phyloP scores from a whole-genome alignment of 2,797 vertebrate species.

The Chaetophractus vellerosus region DNA sequence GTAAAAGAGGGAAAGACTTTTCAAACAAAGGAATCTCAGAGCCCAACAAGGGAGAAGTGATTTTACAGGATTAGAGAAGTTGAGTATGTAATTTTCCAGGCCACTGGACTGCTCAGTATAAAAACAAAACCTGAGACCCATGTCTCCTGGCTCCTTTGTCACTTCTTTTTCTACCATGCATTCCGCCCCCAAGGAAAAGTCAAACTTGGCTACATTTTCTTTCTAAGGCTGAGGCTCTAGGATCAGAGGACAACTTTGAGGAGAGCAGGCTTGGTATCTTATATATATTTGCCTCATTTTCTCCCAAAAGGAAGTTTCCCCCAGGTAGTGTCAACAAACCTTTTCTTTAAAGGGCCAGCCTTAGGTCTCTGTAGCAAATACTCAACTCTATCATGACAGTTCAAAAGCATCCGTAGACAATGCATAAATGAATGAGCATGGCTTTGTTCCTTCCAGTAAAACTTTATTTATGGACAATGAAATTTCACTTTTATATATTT shows the following conservation, averaged over 20 bases:
- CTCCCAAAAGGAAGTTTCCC: neutral
- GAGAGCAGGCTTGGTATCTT: neutral
- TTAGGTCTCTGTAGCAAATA: conserved; percentile 1
- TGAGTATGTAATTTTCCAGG: neutral
- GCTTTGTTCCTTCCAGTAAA: conserved; percentile 8
- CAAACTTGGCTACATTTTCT: neutral
- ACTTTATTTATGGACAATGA: conserved; percentile 38
- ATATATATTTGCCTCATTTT: conserved; percentile 26
- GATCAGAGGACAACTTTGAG: neutral
- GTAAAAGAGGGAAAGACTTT: neutral
- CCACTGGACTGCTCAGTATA: neutral
- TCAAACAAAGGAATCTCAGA: conserved; percentile 37
- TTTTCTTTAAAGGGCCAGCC: neutral
- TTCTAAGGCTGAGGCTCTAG: neutral
- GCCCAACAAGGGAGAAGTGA: conserved; percentile 9
- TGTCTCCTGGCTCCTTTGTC: neutral
- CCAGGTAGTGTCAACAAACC: neutral
- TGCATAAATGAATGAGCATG: no score
- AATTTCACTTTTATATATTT: conserved; percentile 50
- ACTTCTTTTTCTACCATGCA: neutral
- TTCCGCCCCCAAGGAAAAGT: neutral
- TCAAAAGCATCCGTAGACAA: conserved; percentile 13
- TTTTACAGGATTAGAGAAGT: neutral
- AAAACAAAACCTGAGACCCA: conserved; percentile 12
- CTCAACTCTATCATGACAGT: neutral